Base-by-base conservation (phyloP, 2,888 invertebrate genomes). In the Mystacides longicornis region DNA sequence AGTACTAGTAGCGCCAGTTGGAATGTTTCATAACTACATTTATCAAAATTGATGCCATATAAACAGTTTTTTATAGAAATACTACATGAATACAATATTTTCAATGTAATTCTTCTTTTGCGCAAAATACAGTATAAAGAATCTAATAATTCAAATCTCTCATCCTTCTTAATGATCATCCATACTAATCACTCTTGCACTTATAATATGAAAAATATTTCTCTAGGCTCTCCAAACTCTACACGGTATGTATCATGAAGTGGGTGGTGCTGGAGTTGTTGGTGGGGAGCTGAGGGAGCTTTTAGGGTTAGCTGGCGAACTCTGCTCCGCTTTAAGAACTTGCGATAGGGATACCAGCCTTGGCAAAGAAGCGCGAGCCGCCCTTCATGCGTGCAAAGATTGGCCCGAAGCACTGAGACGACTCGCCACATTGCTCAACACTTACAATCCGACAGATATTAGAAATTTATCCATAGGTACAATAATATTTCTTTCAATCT, bases 241-340 rank as follows among this genome's bases (percentile, higher is more conserved):
- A 58, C 93, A 94, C 77, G 87, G 91, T 63, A 93, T 95, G 85
- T 89, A 93, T 69, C 92, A 93, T 65, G 94, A 95, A 71, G 93
- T 93, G 14, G 64, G 54, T 67, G 92, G 93, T 70, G 93, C 93
- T 55, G 91, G 91, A 0, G 91, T 89, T 68, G 87, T 90, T 16
- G 84, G 86, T 1, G 85, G 83, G 2, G 95, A 95, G 70, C 78
- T 95, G 54, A 81, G 90, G 31, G 91, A 93, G 64, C 81, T 95
- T 46, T 78, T 95, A 59, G 82, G 86, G 1, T 87, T 89, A 69
- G 82, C 89, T 65, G 81, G 85, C 52, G 82, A 89, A 57, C 71
- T 89, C 19, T 80, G 86, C 52, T 81, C 86, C 50, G 87, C 88
- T 60, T 74, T 89, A 60, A 80, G 88, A 67, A 76, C 84, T 59